These are phyloP conservation scores for Eulemur rufifrons DNA, from an alignment of 2,113 vertebrate species.

Conservation along the genomic window DNA sequence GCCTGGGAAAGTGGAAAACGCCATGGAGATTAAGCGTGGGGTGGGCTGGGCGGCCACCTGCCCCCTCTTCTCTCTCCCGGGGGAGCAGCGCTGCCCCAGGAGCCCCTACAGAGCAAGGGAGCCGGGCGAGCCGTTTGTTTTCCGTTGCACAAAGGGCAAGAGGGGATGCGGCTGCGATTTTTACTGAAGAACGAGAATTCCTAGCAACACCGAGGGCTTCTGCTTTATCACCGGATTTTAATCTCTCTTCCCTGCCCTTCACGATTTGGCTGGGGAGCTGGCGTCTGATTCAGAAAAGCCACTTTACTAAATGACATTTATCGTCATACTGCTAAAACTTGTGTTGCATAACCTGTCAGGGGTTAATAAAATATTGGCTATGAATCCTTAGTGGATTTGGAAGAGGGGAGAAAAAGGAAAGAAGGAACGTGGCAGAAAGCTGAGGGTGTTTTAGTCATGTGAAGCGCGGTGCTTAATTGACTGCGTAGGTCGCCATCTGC, in stretches of 20 bases:
- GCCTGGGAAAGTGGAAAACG: slow-evolving; percentile 56
- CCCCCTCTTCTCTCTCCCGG: not conserved
- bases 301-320: not conserved
- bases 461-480: not conserved
- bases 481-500: not conserved
- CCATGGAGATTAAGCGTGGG: slow-evolving; percentile 48
- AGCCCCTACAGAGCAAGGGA: not conserved
- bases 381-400: not conserved
- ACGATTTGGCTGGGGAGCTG: not conserved
- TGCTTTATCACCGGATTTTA: not conserved
- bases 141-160: not conserved
- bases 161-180: not conserved
- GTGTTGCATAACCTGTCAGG: not conserved
- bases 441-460: not conserved
- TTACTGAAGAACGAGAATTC: slow-evolving; percentile 50
- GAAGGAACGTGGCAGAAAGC: not conserved
- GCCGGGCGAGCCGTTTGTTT: not conserved
- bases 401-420: not conserved
- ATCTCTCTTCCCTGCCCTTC: not conserved
- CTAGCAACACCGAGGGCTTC: slow-evolving; percentile 48
- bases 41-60: not conserved
- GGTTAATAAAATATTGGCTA: not conserved
- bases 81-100: not conserved
- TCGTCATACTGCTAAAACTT: not conserved
- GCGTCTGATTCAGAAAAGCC: not conserved